Evolutionary conservation across 1,140 invertebrate species (phyloP), one percentile per base, ranked within the genome.

Genomic region (Anastrepha obliqua): DNA sequence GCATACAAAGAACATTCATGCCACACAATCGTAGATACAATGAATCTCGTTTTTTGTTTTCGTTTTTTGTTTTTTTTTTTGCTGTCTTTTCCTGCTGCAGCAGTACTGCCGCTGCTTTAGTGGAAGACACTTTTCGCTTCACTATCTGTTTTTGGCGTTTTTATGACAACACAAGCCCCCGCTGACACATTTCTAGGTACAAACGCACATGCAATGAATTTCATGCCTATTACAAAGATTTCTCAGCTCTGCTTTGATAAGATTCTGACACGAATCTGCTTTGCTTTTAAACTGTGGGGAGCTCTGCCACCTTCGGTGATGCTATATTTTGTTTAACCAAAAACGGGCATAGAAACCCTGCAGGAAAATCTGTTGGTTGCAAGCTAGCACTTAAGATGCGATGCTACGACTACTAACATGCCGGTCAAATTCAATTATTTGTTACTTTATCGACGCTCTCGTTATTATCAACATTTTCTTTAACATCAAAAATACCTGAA

Each of bases 201-300:
- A 6, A 3, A 44, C 15, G 13, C 17, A 44, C 17, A 3, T 15
- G 15, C 44, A 6, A 17, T 47, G 42, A 13, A 3, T 74, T 74
- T 17, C 42, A 74, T 74, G 42, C 67, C 11, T 74, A 74, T 74
- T 42, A 44, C 67, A 44, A 2, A 74, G 67, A 74, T 74, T 74
- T 74, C 67, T 74, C 67, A 44, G 67, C 67, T 74, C 67, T 74
- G 42, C 67, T 74, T 74, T 74, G 67, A 74, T 74, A 74, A 74
- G 67, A 74, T 74, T 74, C 67, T 47, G 67, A 74, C 67, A 74
- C 15, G 67, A 44, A 44, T 74, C 42, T 70, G 39, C 39, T 29
- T 6, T 8, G 9, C 64, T 39, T 39, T 2, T 70, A 44, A 13
- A 70, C 5, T 74, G 11, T 47, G 42, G 15, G 15, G 29, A 5